Base-by-base conservation (phyloP, 2,113 vertebrate species). In the Periophthalmodon schlosseri region DNA sequence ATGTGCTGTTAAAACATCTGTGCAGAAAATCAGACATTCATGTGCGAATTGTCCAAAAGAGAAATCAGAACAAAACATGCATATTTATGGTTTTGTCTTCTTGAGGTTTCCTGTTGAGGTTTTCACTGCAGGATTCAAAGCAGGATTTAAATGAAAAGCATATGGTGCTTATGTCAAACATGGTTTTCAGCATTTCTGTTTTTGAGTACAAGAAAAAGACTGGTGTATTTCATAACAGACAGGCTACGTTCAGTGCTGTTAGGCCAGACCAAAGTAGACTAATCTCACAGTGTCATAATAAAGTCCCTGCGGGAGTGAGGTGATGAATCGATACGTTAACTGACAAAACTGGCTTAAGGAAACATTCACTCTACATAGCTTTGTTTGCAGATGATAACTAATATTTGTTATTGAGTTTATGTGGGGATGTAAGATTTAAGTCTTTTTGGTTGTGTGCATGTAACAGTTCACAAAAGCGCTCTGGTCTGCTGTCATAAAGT, bases 91-190 rank as follows among this genome's bases (percentile, higher is more conserved):
- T 23, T 60, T 81, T 79, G 69, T 65, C 56, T 65, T 84, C 67
- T 69, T 79, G 79, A 73, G 84, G 81, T 81, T 91, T 88, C 72
- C 75, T 77, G 63, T 18, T 77, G 64, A 74, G 68, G 65, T 70
- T 68, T 81, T 88, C 81, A 73, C 73, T 74, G 77, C 58, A 71
- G 10, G 60, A 74, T 80, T 91, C 74, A 87, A 86, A 83, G 76
- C 58, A 5, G 21, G 2, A 33, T 72, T 75, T 34, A n/a, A 81
- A 84, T 74, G 65, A 83, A 50, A 44, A 80, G 77, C 85, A 81
- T 61, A 1, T 84, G 79, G 61, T 79, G 65, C 61, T 28, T 70
- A 52, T 78, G 76, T 80, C 69, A 72, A 76, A 79, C 77, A 50
- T 76, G 70, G 67, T 56, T 83, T 83, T 57, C 28, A 52, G 49